phyloP scores from a whole-genome alignment of 2,888 invertebrate species.

The Pammene aurita region DNA sequence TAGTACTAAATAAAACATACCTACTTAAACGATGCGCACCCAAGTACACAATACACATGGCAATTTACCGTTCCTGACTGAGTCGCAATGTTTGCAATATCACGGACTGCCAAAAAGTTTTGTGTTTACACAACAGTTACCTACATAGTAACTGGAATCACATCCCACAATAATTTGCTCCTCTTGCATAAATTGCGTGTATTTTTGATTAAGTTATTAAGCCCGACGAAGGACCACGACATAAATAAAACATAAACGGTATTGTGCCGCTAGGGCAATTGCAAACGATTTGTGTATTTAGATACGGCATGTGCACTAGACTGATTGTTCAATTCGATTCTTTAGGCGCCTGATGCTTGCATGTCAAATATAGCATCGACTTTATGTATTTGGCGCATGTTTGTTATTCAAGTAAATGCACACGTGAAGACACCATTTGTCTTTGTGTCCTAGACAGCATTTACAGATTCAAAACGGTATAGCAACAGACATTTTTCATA shows the following conservation, averaged over 20 bases:
- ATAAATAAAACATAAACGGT: conserved; percentile 54
- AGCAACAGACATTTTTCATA: conserved; percentile 9
- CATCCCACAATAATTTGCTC: conserved; percentile 51
- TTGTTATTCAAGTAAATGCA: conserved; percentile 28
- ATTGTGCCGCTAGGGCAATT: conserved; percentile 46
- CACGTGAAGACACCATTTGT: conserved; percentile 13
- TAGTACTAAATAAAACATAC: too few species aligned
- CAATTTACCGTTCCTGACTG: too few species aligned
- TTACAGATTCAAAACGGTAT: not conserved
- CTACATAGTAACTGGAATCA: conserved; percentile 47
- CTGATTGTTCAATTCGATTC: conserved; percentile 42
- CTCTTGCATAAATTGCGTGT: conserved; percentile 47
- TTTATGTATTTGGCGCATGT: conserved; percentile 18
- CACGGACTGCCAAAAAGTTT: too few species aligned
- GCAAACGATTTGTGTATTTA: conserved; percentile 48
- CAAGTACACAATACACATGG: too few species aligned
- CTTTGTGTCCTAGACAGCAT: not conserved
- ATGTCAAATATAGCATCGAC: conserved; percentile 31
- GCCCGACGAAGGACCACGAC: conserved; percentile 42
- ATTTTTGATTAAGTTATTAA: conserved; percentile 69
- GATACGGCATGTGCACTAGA: conserved; percentile 45
- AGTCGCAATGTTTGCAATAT: too few species aligned
- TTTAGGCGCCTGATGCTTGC: conserved; percentile 34
- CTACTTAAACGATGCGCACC: too few species aligned
- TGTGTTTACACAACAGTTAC: too few species aligned